Evolutionary conservation across 2,113 vertebrate species (phyloP), one percentile per base, ranked within the genome.

Genomic region (Acrocephalus arundinaceus): DNA sequence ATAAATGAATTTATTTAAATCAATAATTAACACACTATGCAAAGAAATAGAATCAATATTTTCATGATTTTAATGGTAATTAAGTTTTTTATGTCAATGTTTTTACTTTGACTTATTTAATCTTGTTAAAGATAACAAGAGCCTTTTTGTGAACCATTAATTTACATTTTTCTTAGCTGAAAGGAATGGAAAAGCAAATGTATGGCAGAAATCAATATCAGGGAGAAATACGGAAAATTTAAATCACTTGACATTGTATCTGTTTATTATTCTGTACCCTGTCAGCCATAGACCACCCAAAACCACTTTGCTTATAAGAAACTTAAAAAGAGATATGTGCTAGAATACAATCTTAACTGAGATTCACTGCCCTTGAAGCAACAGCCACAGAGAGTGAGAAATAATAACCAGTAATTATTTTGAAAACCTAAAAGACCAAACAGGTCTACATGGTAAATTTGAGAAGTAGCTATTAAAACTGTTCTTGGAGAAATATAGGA

Each of bases 191-290:
- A 93, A 94, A 84, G 4, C 13, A 96, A 94, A 85, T 87, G 85
- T 75, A 91, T 95, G 58, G 80, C 92, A 95, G 81, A 95, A 97
- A 93, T 95, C 66, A 94, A 28, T 95, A 94, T 35, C 19, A 77
- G 7, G 51, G 66, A 79, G 31, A 61, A 67, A 52, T 43, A 72
- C 21, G 58, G 58, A 76, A 83, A 92, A 58, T 82, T 65, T 62
- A 89, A 66, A 87, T 61, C 13, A 41, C 65, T 97, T 94, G 79
- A 71, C 41, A 68, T 72, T 49, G 18, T 84, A 63, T 79, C 87
- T 82, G 21, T 61, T 94, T 89, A 61, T n/a, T 81, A 66, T 90
- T 96, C 65, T 90, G 23, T 68, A 75, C 25, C 10, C 25, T 67
- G 58, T 49, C 68, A 95, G 52, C 39, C 59, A 55, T 51, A 94